phyloP scores from a whole-genome alignment of 2,797 vertebrate genomes.

The Heteromormyrus szaboi region DNA sequence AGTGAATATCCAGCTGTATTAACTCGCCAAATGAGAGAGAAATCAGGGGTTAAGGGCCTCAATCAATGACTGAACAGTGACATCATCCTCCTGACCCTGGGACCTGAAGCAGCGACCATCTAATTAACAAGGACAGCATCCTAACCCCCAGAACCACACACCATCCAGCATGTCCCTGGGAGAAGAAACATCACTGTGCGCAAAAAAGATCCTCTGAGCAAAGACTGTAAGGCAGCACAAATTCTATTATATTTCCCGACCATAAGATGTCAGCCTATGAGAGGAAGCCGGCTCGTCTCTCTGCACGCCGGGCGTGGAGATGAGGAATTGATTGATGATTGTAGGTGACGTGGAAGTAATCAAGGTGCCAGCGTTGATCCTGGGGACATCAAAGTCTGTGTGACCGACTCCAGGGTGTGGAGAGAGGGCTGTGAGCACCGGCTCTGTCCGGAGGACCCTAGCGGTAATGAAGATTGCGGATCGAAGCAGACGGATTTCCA shows the following conservation, averaged over 20 bases:
- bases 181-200: background rate
- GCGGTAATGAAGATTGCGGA: background rate
- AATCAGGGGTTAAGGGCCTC: background rate
- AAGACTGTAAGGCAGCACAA: background rate
- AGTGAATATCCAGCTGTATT: background rate
- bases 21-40: background rate
- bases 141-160: background rate
- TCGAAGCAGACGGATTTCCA: conserved; percentile 17
- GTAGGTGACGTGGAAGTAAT: conserved; percentile 11
- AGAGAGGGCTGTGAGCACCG: background rate
- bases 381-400: conserved; percentile 5
- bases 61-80: background rate
- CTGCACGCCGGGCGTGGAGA: background rate
- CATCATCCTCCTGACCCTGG: background rate
- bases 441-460: background rate
- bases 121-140: background rate
- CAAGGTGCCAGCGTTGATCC: conserved; percentile 15
- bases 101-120: background rate
- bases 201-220: background rate
- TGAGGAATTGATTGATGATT: conserved; percentile 21
- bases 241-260: background rate
- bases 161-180: background rate
- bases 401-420: background rate
- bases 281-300: background rate
- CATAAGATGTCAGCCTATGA: background rate